Conservation (phyloP, 1,140 invertebrate genomes). For the Sitobion miscanthi region DNA sequence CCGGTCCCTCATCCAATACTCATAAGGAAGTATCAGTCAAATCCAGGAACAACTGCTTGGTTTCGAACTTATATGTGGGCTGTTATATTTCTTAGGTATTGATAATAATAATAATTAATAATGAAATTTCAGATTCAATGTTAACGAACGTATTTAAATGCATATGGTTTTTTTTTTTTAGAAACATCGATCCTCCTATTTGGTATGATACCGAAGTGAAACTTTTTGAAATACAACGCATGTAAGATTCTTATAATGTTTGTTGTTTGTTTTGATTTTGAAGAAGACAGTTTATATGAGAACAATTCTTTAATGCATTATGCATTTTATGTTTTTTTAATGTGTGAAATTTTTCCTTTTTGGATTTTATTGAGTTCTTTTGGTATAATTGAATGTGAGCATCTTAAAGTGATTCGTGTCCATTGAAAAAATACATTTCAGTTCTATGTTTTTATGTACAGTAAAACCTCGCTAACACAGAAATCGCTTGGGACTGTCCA, state of each 20-base stretch:
- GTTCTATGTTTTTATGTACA: not conserved
- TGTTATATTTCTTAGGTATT: slow-evolving; percentile 93
- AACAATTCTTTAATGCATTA: not conserved
- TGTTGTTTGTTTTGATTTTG: not conserved
- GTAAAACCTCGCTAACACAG: no score
- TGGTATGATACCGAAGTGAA: slow-evolving; percentile 99
- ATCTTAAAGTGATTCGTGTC: not conserved
- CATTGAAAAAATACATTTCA: not conserved
- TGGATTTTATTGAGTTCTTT: not conserved
- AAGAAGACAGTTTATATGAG: not conserved
- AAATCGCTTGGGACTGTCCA: no score
- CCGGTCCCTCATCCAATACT: slow-evolving; percentile 99
- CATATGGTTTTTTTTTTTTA: slow-evolving; percentile 64
- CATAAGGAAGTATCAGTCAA: slow-evolving; percentile 98
- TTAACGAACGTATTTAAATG: no score
- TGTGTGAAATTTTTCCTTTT: not conserved
- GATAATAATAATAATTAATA: slow-evolving; percentile 28
- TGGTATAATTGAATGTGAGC: not conserved
- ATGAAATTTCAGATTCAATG: not conserved
- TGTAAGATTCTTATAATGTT: slow-evolving; percentile 66
- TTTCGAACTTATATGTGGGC: slow-evolving; percentile 99
- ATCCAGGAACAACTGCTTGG: slow-evolving; percentile 97
- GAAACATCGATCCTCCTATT: slow-evolving; percentile 97
- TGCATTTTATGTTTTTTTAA: not conserved
- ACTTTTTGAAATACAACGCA: slow-evolving; percentile 95